phyloP scores from a whole-genome alignment of 2,113 vertebrate genomes.

The Mastomys natalensis region DNA sequence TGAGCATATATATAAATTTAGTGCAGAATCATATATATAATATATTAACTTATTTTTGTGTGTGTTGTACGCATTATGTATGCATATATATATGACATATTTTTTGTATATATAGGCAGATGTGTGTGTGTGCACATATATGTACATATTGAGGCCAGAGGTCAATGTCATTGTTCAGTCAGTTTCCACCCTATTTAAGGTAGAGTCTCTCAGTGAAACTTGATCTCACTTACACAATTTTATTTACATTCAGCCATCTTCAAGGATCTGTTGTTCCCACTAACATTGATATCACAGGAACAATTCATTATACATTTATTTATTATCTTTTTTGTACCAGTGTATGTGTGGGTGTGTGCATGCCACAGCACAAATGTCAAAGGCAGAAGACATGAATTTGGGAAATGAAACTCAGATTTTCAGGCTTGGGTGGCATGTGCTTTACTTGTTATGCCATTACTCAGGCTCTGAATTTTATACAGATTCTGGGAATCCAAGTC shows the following conservation, averaged over 20 bases:
- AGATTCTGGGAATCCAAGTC: too few relatives aligned
- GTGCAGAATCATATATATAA: neutral
- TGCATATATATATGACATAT: too few relatives aligned
- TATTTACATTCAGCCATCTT: neutral
- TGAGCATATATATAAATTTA: too few relatives aligned
- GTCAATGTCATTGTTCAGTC: neutral
- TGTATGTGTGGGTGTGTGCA: neutral
- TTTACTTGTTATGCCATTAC: neutral
- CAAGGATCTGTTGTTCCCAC: neutral
- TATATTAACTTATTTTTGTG: neutral
- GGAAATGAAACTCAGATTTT: neutral
- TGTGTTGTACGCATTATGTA: neutral
- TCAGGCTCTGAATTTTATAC: neutral
- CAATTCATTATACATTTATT: too few relatives aligned
- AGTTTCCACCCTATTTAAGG: neutral
- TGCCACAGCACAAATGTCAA: neutral
- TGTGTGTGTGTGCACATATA: neutral
- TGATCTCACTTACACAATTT: neutral
- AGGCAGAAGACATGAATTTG: too few relatives aligned
- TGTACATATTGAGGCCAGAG: neutral
- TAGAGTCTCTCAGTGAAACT: neutral
- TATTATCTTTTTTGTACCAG: neutral
- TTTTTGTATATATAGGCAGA: neutral
- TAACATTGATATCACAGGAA: neutral
- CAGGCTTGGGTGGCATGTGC: neutral